Conservation (phyloP, 2,113 vertebrate genomes). For the Mungos mungo region DNA sequence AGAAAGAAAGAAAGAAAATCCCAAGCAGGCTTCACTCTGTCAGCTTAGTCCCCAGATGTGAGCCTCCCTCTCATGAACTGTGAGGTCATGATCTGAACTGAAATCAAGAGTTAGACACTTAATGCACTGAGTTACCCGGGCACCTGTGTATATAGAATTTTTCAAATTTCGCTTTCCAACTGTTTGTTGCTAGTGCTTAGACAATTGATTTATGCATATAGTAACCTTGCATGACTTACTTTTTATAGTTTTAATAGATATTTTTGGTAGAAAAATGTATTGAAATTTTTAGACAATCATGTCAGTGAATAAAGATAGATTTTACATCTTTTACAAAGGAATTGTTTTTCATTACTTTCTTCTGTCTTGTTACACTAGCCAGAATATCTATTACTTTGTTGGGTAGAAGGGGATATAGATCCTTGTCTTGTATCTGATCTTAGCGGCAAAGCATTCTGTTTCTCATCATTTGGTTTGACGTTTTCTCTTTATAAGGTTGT, state of each 20-base stretch:
- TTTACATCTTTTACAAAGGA: background rate
- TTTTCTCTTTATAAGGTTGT: background rate
- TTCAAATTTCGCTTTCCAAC: background rate
- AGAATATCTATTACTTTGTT: background rate
- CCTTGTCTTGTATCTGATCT: background rate
- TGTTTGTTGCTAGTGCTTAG: background rate
- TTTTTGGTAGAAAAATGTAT: background rate
- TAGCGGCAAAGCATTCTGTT: background rate
- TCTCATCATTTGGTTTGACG: background rate
- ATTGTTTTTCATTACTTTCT: background rate
- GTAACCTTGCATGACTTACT: background rate
- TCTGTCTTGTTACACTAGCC: background rate
- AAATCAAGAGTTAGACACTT: no score
- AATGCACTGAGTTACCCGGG: no score
- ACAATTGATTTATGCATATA: background rate
- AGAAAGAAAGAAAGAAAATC: no score
- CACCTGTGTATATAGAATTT: background rate
- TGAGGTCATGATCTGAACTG: no score
- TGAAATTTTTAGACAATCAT: background rate
- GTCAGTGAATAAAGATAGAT: background rate
- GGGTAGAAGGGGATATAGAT: background rate
- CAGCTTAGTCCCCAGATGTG: no score
- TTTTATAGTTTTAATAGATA: background rate
- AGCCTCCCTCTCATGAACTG: no score
- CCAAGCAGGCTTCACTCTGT: no score